Conservation (phyloP, 1,140 invertebrate species). For the Oscheius sp. region DNA sequence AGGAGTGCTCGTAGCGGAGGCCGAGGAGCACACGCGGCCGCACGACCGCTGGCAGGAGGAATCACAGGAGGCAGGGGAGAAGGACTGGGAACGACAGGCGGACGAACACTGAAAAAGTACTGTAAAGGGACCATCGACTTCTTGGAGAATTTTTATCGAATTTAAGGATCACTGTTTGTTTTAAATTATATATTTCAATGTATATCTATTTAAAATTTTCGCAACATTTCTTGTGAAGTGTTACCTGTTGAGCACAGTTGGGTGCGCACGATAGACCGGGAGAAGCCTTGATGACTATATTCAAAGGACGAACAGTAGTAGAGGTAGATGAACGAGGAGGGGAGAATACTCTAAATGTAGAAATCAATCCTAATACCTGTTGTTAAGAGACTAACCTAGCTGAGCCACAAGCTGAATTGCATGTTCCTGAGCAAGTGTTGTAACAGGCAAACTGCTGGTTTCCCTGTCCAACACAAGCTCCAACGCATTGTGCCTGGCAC, state of each 20-base stretch:
- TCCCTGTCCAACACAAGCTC: background rate
- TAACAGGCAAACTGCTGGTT: background rate
- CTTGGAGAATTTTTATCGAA: too few species aligned
- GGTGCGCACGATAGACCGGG: conserved; percentile 1
- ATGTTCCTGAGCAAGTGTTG: background rate
- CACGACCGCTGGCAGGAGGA: conserved; percentile 24
- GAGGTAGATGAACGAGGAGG: background rate
- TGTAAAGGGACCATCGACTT: background rate
- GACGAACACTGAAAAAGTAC: conserved; percentile 8
- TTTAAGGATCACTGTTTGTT: too few species aligned
- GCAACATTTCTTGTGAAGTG: too few species aligned
- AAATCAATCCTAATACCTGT: background rate
- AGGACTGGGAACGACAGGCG: conserved; percentile 20
- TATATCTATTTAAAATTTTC: too few species aligned
- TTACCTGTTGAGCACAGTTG: conserved; percentile 11
- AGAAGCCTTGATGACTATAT: background rate
- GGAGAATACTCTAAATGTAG: background rate
- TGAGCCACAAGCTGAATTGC: conserved; percentile 11
- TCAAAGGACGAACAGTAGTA: background rate
- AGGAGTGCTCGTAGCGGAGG: background rate
- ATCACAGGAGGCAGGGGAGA: conserved; percentile 1
- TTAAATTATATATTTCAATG: too few species aligned
- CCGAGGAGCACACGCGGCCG: conserved; percentile 17
- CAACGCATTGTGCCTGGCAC: conserved; percentile 14
- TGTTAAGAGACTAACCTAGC: conserved; percentile 1